Evolutionary conservation across 1,140 invertebrate species (phyloP).

Genomic region (Cotesia chilonis): DNA sequence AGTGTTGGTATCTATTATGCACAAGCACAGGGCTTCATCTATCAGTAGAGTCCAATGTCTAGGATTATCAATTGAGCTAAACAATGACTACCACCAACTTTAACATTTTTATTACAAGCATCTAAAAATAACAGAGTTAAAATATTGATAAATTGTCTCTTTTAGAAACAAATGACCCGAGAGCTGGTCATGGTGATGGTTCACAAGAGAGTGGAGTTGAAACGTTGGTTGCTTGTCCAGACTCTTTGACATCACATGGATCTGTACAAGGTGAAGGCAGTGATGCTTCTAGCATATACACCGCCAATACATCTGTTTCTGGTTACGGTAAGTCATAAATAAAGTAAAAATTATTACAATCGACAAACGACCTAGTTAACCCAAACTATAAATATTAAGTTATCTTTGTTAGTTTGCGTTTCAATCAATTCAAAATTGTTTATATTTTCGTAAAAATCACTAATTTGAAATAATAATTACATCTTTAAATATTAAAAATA

Average conservation of each 20-base stretch:
- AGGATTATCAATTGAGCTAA: conserved; percentile 3
- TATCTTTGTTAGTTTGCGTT: no score
- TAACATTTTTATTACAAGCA: conserved; percentile 1
- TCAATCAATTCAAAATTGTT: no score
- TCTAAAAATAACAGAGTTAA: conserved; percentile 4
- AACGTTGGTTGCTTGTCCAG: conserved; percentile 51
- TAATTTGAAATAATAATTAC: no score
- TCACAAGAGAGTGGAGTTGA: conserved; percentile 52
- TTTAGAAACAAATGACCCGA: conserved; percentile 50
- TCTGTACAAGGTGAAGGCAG: conserved; percentile 55
- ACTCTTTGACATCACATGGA: conserved; percentile 56
- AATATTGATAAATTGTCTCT: conserved; percentile 21
- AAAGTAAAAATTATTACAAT: no score
- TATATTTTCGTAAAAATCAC: no score
- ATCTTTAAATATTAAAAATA: no score
- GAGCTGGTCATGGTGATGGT: conserved; percentile 53
- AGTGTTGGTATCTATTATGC: conserved; percentile 23
- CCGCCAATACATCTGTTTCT: conserved; percentile 60
- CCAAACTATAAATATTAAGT: no score
- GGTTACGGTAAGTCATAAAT: conserved; percentile 54
- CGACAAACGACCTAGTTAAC: no score
- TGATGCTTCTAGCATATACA: conserved; percentile 61
- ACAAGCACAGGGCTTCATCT: conserved; percentile 28
- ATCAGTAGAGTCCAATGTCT: background rate
- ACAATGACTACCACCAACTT: background rate